Base-by-base conservation (phyloP, 2,113 vertebrate species). In the Mustela lutreola region DNA sequence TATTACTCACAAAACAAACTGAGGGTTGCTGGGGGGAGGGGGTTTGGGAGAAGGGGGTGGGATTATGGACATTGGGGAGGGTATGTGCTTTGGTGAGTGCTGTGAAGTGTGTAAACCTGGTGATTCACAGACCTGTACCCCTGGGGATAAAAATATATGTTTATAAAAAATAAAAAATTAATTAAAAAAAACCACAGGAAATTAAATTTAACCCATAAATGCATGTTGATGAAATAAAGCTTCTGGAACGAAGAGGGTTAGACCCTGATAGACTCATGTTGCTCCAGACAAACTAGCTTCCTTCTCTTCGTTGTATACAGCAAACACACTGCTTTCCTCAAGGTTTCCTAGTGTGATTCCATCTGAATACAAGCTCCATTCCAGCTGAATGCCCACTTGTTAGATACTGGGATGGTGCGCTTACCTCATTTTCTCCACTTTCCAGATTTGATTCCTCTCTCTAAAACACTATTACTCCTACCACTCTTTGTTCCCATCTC, bases 151-250 rank as follows among this genome's bases (percentile, higher is more conserved):
- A 36, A 36, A 36, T 36, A 36, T 36, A 36, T 36, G 36, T 36
- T 36, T 36, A 36, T 36, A 36, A 36, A 36, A 36, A 36, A 36
- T 36, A 36, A 36, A 36, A 36, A 36, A 36, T 36, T 36, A 36
- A 36, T 36, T 36, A 36, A 36, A 36, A 36, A 36, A 95, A 92
- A 93, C 89, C 45, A 86, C 53, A 96, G 87, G 94, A 96, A 96
- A 93, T 96, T 82, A 96, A 92, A 63, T 90, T 73, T 96, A 89
- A 88, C 60, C 50, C 95, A n/a, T 84, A 90, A 90, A 97, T 97
- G 73, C n/a, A 65, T 62, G 22, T 53, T 50, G 92, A 95, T 31
- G 26, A 95, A 75, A 75, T 78, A 86, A 83, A 82, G 3, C 18
- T 80, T 79, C 56, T 45, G 42, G 50, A 45, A 48, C 22, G 56